Percentiles rank a stretch among this genome's conserved stretches.
phyloP scores from a whole-genome alignment of 2,797 vertebrate genomes.

The Macrochelys suwanniensis region DNA sequence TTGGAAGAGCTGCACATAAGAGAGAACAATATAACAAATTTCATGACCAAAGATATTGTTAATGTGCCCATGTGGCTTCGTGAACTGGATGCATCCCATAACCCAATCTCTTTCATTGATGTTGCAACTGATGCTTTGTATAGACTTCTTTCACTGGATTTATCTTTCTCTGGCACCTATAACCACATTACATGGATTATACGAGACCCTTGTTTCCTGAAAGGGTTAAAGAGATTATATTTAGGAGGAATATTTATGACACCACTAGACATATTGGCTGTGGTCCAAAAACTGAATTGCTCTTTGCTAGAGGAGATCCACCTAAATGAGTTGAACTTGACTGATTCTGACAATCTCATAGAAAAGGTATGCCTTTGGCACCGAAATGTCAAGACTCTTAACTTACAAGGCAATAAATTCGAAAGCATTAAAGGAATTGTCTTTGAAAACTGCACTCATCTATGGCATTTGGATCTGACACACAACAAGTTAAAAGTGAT shows the following conservation, averaged over 20 bases:
- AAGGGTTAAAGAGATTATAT: constrained; percentile 70
- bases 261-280: constrained; percentile 17
- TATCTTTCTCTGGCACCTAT: constrained; percentile 21
- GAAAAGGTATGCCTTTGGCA: constrained; percentile 78
- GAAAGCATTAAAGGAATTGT: constrained; percentile 43
- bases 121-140: constrained; percentile 52
- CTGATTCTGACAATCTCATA: constrained; percentile 55
- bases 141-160: constrained; percentile 64
- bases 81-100: not conserved
- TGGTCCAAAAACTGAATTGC: constrained; percentile 72
- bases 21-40: constrained; percentile 49
- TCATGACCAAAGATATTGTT: constrained; percentile 51
- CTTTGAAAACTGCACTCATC: constrained; percentile 61
- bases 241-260: constrained; percentile 67
- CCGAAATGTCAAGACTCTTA: constrained; percentile 71
- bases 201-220: constrained; percentile 63
- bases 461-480: constrained; percentile 52
- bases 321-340: constrained; percentile 70
- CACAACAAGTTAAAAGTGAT: constrained; percentile 63
- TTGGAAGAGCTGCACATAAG: constrained; percentile 49
- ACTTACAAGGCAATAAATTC: constrained; percentile 71
- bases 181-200: constrained; percentile 54
- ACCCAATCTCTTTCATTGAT: constrained; percentile 19
- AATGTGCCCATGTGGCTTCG: not conserved
- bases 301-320: constrained; percentile 66